phyloP scores from a whole-genome alignment of 2,888 invertebrate species.

The Abrostola tripartita region DNA sequence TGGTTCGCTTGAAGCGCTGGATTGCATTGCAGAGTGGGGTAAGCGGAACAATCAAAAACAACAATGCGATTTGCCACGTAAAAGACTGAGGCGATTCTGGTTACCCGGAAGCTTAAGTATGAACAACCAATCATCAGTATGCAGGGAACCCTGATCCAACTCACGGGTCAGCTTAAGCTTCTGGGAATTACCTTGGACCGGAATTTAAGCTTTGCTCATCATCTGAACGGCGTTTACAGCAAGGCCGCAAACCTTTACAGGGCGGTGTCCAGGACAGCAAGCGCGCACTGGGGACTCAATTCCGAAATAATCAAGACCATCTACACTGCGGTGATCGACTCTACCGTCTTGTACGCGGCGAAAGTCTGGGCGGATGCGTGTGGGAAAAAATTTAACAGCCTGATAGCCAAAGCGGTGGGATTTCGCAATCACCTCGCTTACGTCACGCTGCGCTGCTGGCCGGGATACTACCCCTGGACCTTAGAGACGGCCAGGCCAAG shows the following conservation, averaged over 20 bases:
- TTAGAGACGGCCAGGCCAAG: background rate
- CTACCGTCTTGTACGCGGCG: background rate
- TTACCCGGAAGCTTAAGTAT: too few species aligned
- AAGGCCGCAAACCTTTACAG: background rate
- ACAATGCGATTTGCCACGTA: too few species aligned
- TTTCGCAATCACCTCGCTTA: background rate
- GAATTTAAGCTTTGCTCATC: background rate
- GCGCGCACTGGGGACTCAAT: background rate
- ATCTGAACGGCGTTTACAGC: background rate
- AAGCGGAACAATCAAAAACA: background rate
- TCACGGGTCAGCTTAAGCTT: too few species aligned
- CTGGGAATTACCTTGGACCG: background rate
- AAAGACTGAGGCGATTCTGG: too few species aligned
- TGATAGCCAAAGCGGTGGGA: background rate
- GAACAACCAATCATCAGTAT: too few species aligned
- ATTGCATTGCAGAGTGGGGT: background rate
- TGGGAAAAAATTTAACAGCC: background rate
- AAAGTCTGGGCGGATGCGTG: background rate
- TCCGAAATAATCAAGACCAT: too few species aligned
- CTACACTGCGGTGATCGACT: background rate
- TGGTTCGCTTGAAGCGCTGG: background rate
- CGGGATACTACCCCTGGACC: constrained; percentile 1
- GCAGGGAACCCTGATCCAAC: too few species aligned
- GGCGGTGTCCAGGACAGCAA: background rate
- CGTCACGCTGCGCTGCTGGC: background rate